Evolutionary conservation across 1,140 invertebrate species (phyloP).

Genomic region (Drosophila arizonae): DNA sequence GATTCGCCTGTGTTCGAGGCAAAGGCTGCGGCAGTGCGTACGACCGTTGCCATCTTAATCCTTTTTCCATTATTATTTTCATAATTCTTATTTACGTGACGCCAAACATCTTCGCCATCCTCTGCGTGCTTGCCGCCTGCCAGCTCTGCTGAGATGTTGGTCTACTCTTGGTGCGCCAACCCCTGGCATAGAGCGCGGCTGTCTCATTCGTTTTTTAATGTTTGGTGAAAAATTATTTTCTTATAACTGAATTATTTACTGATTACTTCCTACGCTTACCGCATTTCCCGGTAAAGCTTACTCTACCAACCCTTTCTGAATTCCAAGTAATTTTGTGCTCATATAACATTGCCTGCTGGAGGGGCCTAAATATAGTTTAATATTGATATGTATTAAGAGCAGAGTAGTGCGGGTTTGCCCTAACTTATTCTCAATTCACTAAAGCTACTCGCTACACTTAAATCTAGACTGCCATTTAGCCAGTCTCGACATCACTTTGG

Average conservation of each 20-base stretch:
- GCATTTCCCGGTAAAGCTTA: slow-evolving; percentile 19
- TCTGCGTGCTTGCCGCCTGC: neutral
- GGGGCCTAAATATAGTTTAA: too few species aligned
- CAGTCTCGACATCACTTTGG: slow-evolving; percentile 36
- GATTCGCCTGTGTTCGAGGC: slow-evolving; percentile 8
- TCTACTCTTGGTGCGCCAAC: slow-evolving; percentile 56
- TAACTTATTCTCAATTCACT: neutral
- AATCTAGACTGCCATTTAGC: slow-evolving; percentile 28
- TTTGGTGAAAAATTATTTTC: slow-evolving; percentile 79
- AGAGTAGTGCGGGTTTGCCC: neutral
- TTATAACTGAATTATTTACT: slow-evolving; percentile 82
- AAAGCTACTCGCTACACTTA: neutral
- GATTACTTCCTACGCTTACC: slow-evolving; percentile 60
- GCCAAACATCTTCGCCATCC: slow-evolving; percentile 61
- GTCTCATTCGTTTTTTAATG: slow-evolving; percentile 64
- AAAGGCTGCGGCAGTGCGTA: slow-evolving; percentile 26
- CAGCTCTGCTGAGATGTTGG: slow-evolving; percentile 55
- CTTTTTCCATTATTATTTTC: slow-evolving; percentile 83
- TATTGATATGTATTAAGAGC: neutral
- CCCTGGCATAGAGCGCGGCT: slow-evolving; percentile 26
- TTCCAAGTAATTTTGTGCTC: slow-evolving; percentile 65
- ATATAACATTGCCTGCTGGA: slow-evolving; percentile 20
- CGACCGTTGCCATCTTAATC: slow-evolving; percentile 72
- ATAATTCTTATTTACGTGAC: slow-evolving; percentile 83
- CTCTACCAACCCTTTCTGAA: slow-evolving; percentile 53